Evolutionary conservation across 2,888 invertebrate species (phyloP).

Genomic region (Theretra japonica): DNA sequence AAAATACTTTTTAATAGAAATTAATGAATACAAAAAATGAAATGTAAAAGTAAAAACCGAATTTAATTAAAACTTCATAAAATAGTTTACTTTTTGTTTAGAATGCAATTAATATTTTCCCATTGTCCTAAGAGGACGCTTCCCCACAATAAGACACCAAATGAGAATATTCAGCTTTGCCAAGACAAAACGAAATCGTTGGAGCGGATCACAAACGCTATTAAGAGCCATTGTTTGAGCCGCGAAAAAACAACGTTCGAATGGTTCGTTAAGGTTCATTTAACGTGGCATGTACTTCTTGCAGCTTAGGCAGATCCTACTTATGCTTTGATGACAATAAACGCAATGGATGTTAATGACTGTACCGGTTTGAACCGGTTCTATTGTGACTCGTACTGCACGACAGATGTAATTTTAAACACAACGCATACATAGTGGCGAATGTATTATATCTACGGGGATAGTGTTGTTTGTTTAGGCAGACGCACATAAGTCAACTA

Average conservation of each 20-base stretch:
- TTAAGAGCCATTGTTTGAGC: conserved; percentile 8
- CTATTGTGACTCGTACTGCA: background rate
- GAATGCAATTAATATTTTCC: background rate
- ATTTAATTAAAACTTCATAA: background rate
- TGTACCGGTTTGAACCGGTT: background rate
- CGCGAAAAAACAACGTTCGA: background rate
- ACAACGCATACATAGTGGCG: background rate
- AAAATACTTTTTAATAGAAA: background rate
- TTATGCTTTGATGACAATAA: background rate
- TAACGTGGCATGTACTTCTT: background rate
- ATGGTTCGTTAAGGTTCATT: conserved; percentile 20
- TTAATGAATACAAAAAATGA: background rate
- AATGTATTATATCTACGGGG: background rate
- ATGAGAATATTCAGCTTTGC: background rate
- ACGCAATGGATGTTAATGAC: background rate
- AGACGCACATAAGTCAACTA: background rate
- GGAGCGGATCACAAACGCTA: conserved; percentile 4
- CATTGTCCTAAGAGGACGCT: background rate
- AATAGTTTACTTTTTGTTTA: background rate
- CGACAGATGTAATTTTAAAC: background rate
- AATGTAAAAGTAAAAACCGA: background rate
- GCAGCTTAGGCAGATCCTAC: conserved; percentile 6
- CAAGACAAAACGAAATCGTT: conserved; percentile 1
- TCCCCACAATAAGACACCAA: conserved; percentile 1
- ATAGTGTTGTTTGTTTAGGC: background rate